Conservation (phyloP, 2,888 invertebrate genomes). For the Alviniconcha strummeri region DNA sequence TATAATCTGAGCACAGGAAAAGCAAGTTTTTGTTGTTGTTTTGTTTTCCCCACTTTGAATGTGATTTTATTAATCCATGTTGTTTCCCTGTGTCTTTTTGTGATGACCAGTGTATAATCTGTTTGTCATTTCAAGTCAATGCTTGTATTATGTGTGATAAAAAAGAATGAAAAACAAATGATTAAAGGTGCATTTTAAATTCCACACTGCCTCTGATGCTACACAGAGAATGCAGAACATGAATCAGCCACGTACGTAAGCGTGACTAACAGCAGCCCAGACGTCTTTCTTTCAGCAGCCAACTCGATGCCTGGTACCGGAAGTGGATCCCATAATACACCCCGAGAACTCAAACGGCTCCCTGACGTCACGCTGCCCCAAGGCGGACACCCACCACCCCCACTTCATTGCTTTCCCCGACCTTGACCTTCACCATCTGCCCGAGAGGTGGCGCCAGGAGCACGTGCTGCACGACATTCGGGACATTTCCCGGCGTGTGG, state of each 20-base stretch:
- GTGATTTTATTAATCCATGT: no score
- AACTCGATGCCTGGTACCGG: slow-evolving; percentile 6
- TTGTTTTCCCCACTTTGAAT: no score
- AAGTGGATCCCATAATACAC: slow-evolving; percentile 10
- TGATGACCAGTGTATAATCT: no score
- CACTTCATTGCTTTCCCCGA: slow-evolving; percentile 23
- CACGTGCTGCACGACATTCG: slow-evolving; percentile 31
- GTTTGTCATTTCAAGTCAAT: neutral
- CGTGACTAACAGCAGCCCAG: neutral
- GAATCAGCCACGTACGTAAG: neutral
- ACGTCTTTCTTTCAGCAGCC: neutral
- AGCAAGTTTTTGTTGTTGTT: no score
- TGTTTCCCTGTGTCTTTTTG: no score
- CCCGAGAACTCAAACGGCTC: neutral
- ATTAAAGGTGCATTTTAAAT: neutral
- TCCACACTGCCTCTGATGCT: neutral
- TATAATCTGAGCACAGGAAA: no score
- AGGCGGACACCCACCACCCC: slow-evolving; percentile 19
- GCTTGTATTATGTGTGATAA: neutral
- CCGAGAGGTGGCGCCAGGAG: slow-evolving; percentile 31
- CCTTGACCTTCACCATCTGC: slow-evolving; percentile 29
- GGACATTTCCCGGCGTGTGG: slow-evolving; percentile 23
- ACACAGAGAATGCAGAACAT: neutral
- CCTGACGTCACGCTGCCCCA: neutral
- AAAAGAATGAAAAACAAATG: neutral